These are phyloP conservation scores for Psammodynastes pulverulentus DNA, from an alignment of 2,113 vertebrate species.

Conservation along the genomic window DNA sequence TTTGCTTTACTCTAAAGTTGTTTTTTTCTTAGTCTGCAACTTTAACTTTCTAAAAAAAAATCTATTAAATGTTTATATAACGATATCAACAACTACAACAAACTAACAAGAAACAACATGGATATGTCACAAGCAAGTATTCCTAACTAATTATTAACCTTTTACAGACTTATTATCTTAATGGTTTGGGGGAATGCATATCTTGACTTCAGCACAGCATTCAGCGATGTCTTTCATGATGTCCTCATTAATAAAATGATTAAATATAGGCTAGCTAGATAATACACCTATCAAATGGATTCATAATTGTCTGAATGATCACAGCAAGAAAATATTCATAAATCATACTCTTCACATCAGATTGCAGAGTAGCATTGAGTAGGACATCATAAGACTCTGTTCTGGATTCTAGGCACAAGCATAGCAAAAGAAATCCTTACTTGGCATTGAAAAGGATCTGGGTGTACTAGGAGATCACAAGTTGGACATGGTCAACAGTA, in stretches of 20 bases:
- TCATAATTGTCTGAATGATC: not conserved
- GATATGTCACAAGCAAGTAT: not conserved
- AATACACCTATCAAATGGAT: not conserved
- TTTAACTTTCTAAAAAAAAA: not conserved
- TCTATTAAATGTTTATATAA: not conserved
- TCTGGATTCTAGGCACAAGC: not conserved
- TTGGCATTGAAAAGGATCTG: not conserved
- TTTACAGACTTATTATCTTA: not conserved
- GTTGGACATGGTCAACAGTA: not conserved
- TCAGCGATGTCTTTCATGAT: not conserved
- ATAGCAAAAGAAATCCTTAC: not conserved
- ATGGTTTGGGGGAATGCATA: not conserved
- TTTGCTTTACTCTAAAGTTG: not conserved
- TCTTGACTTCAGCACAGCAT: not conserved
- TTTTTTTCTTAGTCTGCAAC: not conserved
- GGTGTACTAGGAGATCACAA: not conserved
- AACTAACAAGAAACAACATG: not conserved
- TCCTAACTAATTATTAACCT: not conserved
- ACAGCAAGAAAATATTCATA: not conserved
- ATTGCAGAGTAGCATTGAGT: not conserved
- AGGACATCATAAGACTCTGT: not conserved
- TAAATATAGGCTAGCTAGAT: not conserved
- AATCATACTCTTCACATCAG: not conserved
- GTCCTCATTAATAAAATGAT: not conserved
- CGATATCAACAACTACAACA: not conserved